These are phyloP conservation scores for Philereme vetulata DNA, from an alignment of 2,888 invertebrate genomes.

Conservation along the genomic window DNA sequence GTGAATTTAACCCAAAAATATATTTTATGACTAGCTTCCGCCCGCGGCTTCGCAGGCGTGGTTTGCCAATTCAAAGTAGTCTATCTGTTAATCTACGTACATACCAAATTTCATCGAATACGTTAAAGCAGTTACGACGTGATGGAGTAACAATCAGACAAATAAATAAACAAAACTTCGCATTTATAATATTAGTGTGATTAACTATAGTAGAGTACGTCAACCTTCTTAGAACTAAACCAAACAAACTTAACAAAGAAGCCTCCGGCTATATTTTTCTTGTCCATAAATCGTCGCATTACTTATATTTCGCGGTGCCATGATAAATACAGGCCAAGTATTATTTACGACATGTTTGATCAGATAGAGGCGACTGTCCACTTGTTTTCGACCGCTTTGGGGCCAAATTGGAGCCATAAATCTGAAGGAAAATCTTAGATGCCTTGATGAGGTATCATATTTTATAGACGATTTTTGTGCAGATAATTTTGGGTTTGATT, in stretches of 20 bases:
- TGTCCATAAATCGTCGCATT: slow-evolving; percentile 67
- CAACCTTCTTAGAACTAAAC: slow-evolving; percentile 26
- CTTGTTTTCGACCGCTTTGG: slow-evolving; percentile 50
- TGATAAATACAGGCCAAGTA: slow-evolving; percentile 77
- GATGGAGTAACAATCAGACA: too few relatives aligned
- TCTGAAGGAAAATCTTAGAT: slow-evolving; percentile 59
- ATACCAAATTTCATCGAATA: too few relatives aligned
- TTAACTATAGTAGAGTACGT: too few relatives aligned
- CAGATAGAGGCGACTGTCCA: slow-evolving; percentile 74
- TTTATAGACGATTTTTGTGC: slow-evolving; percentile 43
- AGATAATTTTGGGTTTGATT: slow-evolving; percentile 16
- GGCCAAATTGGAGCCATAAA: slow-evolving; percentile 74
- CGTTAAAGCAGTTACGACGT: too few relatives aligned
- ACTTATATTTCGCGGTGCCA: slow-evolving; percentile 65
- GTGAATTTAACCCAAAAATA: too few relatives aligned
- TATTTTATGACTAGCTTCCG: too few relatives aligned
- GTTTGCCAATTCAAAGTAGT: too few relatives aligned
- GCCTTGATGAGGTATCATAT: slow-evolving; percentile 49
- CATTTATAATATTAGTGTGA: too few relatives aligned
- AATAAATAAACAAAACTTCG: too few relatives aligned
- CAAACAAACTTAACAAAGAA: slow-evolving; percentile 42
- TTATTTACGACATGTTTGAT: slow-evolving; percentile 79
- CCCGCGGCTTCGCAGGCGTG: too few relatives aligned
- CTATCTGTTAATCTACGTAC: too few relatives aligned
- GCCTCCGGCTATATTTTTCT: slow-evolving; percentile 49